Evolutionary conservation across 2,888 invertebrate genomes (phyloP), one percentile per base, ranked within the genome.

Genomic region (Drosophila falleni): DNA sequence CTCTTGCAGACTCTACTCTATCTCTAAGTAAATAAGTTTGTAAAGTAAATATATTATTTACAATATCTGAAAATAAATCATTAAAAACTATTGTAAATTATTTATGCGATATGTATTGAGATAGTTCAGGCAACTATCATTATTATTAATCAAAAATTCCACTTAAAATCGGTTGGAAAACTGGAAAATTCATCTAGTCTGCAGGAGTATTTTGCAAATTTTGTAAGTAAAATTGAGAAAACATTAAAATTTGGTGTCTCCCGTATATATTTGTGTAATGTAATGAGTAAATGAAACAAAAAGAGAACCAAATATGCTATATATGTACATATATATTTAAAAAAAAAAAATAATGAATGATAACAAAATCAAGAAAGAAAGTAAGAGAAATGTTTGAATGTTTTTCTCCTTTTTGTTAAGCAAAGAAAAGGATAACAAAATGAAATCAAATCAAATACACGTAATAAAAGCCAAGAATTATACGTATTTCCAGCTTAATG

Each of bases 401-500:
- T 54, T 53, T 55, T 41, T 44, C 50, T 47, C 29, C 41, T 50
- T 62, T 67, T 63, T 62, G 41, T 53, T 33, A 53, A 69, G 35
- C 29, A 56, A 46, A 11, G 11, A 37, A 56, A 55, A 19, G 33
- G 35, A 50, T 50, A 50, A n/a, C 35, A 13, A 44, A 65, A 19
- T 31, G 54, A 53, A 70, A 42, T 53, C 31, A 67, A 58, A 72
- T 68, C 37, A 72, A 73, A 41, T 68, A 77, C 46, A 68, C 37
- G 29, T 47, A 78, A 78, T 69, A 73, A 77, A 73, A 69, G 61
- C 59, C 74, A 65, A 70, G 70, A 78, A 66, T 60, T 73, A 78
- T 66, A 61, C 69, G 78, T 78, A 77, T 78, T 78, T 73, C 62
- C 74, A 70, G 69, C 74, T 66, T 75, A 60, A 76, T n/a, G 33